These are phyloP conservation scores for Darevskia nairensis DNA, from an alignment of 2,797 vertebrate genomes.

Conservation along the genomic window DNA sequence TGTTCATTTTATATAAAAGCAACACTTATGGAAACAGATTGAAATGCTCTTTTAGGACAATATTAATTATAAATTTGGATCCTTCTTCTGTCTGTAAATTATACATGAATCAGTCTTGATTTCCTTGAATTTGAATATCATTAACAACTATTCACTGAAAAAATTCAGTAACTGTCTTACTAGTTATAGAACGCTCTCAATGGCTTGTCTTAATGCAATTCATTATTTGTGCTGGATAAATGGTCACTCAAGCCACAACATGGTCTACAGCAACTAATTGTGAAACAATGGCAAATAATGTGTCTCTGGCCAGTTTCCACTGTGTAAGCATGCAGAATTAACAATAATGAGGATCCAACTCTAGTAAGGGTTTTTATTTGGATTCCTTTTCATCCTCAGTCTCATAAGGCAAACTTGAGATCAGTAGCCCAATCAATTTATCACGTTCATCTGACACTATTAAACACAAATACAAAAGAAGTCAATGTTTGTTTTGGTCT, in stretches of 20 bases:
- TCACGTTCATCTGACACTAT: background rate
- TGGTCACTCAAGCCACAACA: background rate
- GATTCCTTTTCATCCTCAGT: background rate
- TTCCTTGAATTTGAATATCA: slow-evolving; percentile 45
- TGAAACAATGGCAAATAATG: background rate
- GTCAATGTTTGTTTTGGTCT: slow-evolving; percentile 35
- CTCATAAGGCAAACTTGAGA: background rate
- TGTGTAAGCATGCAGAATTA: background rate
- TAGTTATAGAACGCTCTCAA: slow-evolving; percentile 20
- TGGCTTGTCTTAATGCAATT: slow-evolving; percentile 40
- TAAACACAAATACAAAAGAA: slow-evolving; percentile 24
- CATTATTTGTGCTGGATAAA: slow-evolving; percentile 32
- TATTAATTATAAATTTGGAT: slow-evolving; percentile 51
- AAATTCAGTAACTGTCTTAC: slow-evolving; percentile 34
- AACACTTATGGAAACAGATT: slow-evolving; percentile 14
- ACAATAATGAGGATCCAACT: background rate
- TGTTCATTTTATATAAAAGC: slow-evolving; percentile 43
- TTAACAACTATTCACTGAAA: slow-evolving; percentile 50
- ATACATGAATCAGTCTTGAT: slow-evolving; percentile 51
- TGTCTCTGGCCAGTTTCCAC: background rate
- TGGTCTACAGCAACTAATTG: background rate
- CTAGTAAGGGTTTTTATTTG: background rate
- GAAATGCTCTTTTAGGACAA: slow-evolving; percentile 27
- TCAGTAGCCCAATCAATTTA: background rate
- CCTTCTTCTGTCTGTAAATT: slow-evolving; percentile 58